A percentile compares a stretch with the other conserved stretches of the same genome.
Conservation (phyloP, 2,113 vertebrate species). For the Gasterosteus aculeatus region DNA sequence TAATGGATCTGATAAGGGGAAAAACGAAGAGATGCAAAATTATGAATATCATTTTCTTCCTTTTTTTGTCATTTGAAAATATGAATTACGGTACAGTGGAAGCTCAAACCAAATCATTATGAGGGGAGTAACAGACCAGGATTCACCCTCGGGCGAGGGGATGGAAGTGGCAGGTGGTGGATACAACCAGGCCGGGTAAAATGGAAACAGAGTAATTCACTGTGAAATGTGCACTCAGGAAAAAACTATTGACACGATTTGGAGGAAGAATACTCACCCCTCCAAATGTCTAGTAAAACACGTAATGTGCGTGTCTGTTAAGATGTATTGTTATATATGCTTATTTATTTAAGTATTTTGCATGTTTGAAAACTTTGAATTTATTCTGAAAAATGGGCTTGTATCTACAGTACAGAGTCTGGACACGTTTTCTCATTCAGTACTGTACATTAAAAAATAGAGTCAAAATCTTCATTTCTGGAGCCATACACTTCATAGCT, state of each 20-base stretch:
- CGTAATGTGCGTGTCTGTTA: neutral
- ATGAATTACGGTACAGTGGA: conserved; percentile 10
- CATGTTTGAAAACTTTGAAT: neutral
- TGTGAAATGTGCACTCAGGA: neutral
- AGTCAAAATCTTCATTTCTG: neutral
- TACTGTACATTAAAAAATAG: neutral
- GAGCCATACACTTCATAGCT: neutral
- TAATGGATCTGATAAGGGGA: neutral
- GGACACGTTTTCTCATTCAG: no score
- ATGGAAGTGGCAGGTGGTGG: conserved; percentile 39
- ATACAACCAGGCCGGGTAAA: conserved; percentile 3
- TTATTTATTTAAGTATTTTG: neutral
- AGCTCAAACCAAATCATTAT: conserved; percentile 24
- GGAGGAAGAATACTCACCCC: neutral
- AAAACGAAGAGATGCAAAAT: neutral
- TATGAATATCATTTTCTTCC: neutral
- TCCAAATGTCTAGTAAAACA: conserved; percentile 25
- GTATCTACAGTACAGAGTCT: neutral
- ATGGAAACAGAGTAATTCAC: conserved; percentile 21
- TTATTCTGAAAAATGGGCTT: neutral
- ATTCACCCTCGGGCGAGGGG: conserved; percentile 48
- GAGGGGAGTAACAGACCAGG: conserved; percentile 11
- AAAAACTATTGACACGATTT: neutral
- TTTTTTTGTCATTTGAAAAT: conserved; percentile 9
- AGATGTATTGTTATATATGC: neutral